These are phyloP conservation scores for Drosophila nigricruria DNA, from an alignment of 2,888 invertebrate species.

Conservation along the genomic window DNA sequence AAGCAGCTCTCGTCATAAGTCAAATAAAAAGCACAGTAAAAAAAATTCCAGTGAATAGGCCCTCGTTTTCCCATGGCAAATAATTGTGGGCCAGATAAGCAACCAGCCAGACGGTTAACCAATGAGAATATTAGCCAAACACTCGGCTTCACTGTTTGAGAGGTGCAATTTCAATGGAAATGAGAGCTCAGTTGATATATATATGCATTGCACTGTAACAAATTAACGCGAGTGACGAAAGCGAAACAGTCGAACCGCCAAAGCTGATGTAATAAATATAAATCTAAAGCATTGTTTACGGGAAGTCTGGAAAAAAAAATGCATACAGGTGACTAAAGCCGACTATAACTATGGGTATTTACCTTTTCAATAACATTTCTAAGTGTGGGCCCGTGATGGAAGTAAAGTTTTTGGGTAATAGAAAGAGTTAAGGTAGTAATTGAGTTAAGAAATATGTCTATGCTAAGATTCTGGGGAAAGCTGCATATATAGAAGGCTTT, in stretches of 20 bases:
- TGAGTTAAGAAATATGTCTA: background rate
- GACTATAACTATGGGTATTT: background rate
- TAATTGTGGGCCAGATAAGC: conserved; percentile 72
- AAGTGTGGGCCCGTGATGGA: background rate
- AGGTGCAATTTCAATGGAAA: conserved; percentile 20
- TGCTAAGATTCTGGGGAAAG: background rate
- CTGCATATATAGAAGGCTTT: background rate
- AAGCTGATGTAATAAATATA: conserved; percentile 3
- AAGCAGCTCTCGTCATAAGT: conserved; percentile 73
- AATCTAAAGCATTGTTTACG: background rate
- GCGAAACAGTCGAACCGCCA: background rate
- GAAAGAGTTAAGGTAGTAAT: background rate
- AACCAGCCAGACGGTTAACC: conserved; percentile 40
- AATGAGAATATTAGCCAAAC: conserved; percentile 22
- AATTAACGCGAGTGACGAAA: background rate
- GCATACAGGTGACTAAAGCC: background rate
- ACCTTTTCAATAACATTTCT: background rate
- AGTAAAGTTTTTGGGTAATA: too few species aligned
- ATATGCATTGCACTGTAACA: background rate
- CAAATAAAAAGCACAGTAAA: conserved; percentile 75
- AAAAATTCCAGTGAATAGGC: conserved; percentile 68
- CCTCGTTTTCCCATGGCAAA: conserved; percentile 65
- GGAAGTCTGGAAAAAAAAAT: background rate
- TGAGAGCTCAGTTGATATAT: background rate
- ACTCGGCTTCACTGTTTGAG: conserved; percentile 8